phyloP scores from a whole-genome alignment of 2,888 invertebrate species.

The Lutraria lutraria region DNA sequence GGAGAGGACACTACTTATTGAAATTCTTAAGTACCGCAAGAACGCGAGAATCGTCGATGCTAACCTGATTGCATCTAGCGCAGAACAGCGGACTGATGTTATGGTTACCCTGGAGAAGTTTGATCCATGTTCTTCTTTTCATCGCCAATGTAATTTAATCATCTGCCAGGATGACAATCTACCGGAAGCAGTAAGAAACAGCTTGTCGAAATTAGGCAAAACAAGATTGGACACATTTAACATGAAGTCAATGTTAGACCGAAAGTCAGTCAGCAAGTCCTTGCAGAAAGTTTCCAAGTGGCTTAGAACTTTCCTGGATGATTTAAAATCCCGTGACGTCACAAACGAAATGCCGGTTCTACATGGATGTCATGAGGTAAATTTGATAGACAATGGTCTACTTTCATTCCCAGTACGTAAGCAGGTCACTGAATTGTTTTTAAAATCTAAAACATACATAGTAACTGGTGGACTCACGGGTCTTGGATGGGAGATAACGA shows the following conservation, averaged over 20 bases:
- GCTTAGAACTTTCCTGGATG: neutral
- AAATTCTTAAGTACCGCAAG: neutral
- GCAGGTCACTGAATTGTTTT: conserved; percentile 14
- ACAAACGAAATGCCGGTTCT: neutral
- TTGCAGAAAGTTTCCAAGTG: neutral
- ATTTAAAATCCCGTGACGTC: neutral
- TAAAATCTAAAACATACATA: conserved; percentile 46
- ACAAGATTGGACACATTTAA: neutral
- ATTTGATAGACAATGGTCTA: neutral
- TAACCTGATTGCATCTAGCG: neutral
- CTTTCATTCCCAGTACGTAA: conserved; percentile 3
- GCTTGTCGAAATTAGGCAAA: neutral
- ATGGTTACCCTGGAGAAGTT: neutral
- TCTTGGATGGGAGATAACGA: conserved; percentile 74
- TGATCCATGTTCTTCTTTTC: neutral
- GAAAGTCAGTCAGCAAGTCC: neutral
- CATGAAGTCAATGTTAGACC: neutral
- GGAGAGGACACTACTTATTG: neutral
- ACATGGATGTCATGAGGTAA: neutral
- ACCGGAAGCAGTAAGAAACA: neutral
- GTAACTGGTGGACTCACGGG: conserved; percentile 76
- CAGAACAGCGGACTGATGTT: neutral
- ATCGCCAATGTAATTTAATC: neutral
- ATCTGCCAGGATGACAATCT: neutral
- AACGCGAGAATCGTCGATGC: neutral